Base-by-base conservation (phyloP, 2,888 invertebrate species). In the Metallyticus violacea region DNA sequence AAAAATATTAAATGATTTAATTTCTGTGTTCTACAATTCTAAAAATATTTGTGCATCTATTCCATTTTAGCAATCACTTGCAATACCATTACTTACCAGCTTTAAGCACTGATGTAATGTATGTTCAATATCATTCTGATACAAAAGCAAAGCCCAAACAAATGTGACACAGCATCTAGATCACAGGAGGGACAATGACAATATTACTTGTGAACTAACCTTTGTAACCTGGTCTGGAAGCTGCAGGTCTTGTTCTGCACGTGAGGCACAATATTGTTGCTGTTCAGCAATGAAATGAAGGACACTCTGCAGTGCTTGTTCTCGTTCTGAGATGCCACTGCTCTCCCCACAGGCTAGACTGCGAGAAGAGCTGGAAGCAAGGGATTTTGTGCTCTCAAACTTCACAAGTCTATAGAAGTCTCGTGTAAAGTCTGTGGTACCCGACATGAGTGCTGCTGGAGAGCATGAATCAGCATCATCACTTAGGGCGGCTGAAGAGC, bases 331-430 rank as follows among this genome's bases (percentile, higher is more conserved):
- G 15, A 83, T 25, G 25, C 78, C 78, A 9, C 77, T 85, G 30
- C 40, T 40, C 5, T 78, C 80, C 85, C 92, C 93, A 29, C 93
- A 93, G 9, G 95, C 94, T 79, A 95, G 91, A 89, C 95, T 95
- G 90, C 95, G 93, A 86, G 95, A 95, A 81, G 95, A 95, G 90
- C 95, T 96, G 76, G 96, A 96, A 79, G 96, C 96, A 90, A 96
- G 92, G 91, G 96, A 96, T 91, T 96, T 96, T 88, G 95, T 96
- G 91, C 96, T 96, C 91, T 96, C 96, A 90, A 96, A 96, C 92
- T 96, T 96, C 81, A 96, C 96, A 88, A 96, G 93, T 62, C 96
- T 94, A 91, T 96, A 96, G 91, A 96, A 96, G 91, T 96, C 96
- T 88, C 96, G 93, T 6, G 96, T 96, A 90, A 96, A 96, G 91